Evolutionary conservation across 2,888 invertebrate species (phyloP), one percentile per base, ranked within the genome.

Genomic region (Blera fallax): DNA sequence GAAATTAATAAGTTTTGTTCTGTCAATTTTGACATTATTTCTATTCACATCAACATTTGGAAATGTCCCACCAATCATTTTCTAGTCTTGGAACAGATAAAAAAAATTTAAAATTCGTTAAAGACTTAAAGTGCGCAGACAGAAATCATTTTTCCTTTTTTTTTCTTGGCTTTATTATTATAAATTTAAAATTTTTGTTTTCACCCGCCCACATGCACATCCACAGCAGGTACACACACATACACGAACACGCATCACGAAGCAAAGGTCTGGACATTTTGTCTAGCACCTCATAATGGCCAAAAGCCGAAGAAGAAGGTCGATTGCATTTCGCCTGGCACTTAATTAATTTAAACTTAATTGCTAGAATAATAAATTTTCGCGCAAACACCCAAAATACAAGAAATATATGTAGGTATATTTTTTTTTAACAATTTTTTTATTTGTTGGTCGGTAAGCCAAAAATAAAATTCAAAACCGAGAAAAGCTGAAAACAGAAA

Each of bases 301-400:
- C 32, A 77, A 32, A 29, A 34, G 29, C 87, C 81, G 84, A 88
- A 83, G 90, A 90, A 83, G 90, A 90, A 90, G 90, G 90, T 90
- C 90, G 89, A 90, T 89, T 90, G 90, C 89, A 90, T 89, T 90
- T 90, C 87, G 88, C 88, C 62, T 84, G 74, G 58, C 84, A 80
- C 80, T 80, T 65, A 84, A 84, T 84, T 84, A 80, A 76, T 80
- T 74, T 69, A 64, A 80, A 84, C 70, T 84, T 80, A 80, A 84
- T 84, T 84, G 70, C 74, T 70, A 58, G 18, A 76, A 80, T 74
- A 80, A 84, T 84, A 84, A 80, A 80, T 84, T 84, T 84, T 54
- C 80, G 45, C 64, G 34, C 67, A 74, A 78, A 56, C 73, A 56
- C 50, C 58, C 21, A 34, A 58, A 62, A 34, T 2, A 34, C 29